Conservation (phyloP, 2,797 vertebrate species). For the Leptatherina wallacei region DNA sequence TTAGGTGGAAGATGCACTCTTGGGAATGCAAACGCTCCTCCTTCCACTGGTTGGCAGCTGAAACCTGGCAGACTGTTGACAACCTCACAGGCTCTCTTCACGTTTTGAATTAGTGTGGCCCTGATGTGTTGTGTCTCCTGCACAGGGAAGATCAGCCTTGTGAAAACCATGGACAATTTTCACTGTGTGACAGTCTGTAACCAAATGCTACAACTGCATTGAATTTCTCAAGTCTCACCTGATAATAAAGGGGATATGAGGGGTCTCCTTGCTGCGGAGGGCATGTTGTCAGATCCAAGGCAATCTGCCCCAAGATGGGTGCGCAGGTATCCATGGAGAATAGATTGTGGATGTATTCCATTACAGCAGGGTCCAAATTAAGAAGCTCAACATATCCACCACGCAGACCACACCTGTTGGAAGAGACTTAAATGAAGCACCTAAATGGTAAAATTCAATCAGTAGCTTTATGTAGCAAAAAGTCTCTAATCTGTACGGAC, state of each 20-base stretch:
- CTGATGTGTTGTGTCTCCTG: slow-evolving; percentile 75
- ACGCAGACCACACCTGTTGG: slow-evolving; percentile 80
- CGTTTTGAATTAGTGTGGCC: slow-evolving; percentile 52
- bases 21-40: slow-evolving; percentile 75
- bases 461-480: not conserved
- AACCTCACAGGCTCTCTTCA: slow-evolving; percentile 50
- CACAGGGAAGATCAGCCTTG: not conserved
- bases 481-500: not conserved
- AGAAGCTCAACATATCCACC: slow-evolving; percentile 81
- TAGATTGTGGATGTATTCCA: slow-evolving; percentile 19
- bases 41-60: slow-evolving; percentile 72
- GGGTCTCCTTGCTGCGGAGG: slow-evolving; percentile 79
- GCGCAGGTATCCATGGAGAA: slow-evolving; percentile 20
- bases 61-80: slow-evolving; percentile 70
- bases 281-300: slow-evolving; percentile 75
- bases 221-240: slow-evolving; percentile 48
- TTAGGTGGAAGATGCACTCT: slow-evolving; percentile 71
- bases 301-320: slow-evolving; percentile 74
- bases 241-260: slow-evolving; percentile 69
- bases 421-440: not conserved
- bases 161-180: not conserved
- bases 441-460: not conserved
- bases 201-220: not conserved
- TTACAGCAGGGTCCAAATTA: slow-evolving; percentile 75
- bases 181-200: not conserved